phyloP scores from a whole-genome alignment of 2,888 invertebrate genomes.

The Gryllus longicercus region DNA sequence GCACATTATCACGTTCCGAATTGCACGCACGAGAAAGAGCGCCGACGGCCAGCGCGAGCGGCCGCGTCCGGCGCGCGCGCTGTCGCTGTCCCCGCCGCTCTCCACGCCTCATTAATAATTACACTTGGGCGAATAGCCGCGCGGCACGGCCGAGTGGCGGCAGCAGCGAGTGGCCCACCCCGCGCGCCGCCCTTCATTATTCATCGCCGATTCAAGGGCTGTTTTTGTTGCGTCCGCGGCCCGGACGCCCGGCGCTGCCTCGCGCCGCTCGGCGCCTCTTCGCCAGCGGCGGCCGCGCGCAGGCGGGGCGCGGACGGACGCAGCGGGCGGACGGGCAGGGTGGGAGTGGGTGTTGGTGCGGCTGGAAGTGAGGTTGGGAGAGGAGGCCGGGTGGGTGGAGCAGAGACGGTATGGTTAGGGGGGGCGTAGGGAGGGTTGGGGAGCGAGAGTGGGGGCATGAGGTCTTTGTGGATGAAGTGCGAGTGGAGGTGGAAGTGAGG shows the following conservation, averaged over 20 bases:
- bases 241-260: not conserved
- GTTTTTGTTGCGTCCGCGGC: not conserved
- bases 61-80: too few species aligned
- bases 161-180: not conserved
- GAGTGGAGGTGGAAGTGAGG: too few species aligned
- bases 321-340: not conserved
- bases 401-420: constrained; percentile 35
- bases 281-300: not conserved
- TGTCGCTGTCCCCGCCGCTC: not conserved
- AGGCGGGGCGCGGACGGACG: constrained; percentile 24
- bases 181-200: not conserved
- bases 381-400: constrained; percentile 30
- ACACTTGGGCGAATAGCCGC: not conserved
- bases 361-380: constrained; percentile 31
- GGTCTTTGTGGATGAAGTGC: too few species aligned
- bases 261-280: not conserved
- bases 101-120: not conserved
- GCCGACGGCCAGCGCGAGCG: too few species aligned
- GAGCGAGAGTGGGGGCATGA: constrained; percentile 23
- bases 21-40: too few species aligned
- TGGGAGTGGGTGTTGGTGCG: not conserved
- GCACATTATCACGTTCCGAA: too few species aligned
- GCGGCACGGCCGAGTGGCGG: not conserved
- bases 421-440: constrained; percentile 11
- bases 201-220: not conserved